A percentile compares a stretch with the other conserved stretches of the same genome.
These are phyloP conservation scores for Drosophila peninsularis DNA, from an alignment of 2,888 invertebrate genomes.

Conservation along the genomic window DNA sequence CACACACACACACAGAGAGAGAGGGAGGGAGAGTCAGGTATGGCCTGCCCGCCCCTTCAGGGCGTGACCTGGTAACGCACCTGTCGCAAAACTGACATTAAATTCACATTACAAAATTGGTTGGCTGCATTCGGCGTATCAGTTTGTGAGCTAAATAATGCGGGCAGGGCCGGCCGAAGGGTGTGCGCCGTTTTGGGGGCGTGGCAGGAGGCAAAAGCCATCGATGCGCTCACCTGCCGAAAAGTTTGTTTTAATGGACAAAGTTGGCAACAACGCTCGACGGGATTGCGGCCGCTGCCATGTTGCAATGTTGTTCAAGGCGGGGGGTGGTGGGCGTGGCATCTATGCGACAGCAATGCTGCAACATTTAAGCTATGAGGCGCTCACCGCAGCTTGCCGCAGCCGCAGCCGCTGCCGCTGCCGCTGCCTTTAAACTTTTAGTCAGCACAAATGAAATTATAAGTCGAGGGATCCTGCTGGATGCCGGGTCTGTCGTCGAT, in stretches of 20 bases:
- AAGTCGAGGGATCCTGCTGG: slow-evolving; percentile 52
- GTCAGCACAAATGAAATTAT: slow-evolving; percentile 71
- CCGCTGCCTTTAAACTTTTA: slow-evolving; percentile 47
- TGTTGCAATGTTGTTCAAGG: slow-evolving; percentile 25
- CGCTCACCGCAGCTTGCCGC: not conserved
- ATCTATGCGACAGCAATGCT: slow-evolving; percentile 10
- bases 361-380: slow-evolving; percentile 46
- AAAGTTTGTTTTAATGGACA: slow-evolving; percentile 77
- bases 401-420: not conserved
- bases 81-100: slow-evolving; percentile 78
- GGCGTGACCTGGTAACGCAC: slow-evolving; percentile 61
- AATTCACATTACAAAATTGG: slow-evolving; percentile 78
- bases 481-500: slow-evolving; percentile 23
- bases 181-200: not conserved
- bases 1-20: not conserved
- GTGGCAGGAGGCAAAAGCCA: slow-evolving; percentile 58
- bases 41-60: slow-evolving; percentile 4
- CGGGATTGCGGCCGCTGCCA: slow-evolving; percentile 51
- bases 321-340: not conserved
- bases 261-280: slow-evolving; percentile 65
- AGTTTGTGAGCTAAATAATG: slow-evolving; percentile 68
- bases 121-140: slow-evolving; percentile 74
- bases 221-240: slow-evolving; percentile 75
- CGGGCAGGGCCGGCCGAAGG: not conserved
- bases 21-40: not conserved